Base-by-base conservation (phyloP, 53 echinoderm and acorn worm genomes). In the Crossaster papposus region DNA sequence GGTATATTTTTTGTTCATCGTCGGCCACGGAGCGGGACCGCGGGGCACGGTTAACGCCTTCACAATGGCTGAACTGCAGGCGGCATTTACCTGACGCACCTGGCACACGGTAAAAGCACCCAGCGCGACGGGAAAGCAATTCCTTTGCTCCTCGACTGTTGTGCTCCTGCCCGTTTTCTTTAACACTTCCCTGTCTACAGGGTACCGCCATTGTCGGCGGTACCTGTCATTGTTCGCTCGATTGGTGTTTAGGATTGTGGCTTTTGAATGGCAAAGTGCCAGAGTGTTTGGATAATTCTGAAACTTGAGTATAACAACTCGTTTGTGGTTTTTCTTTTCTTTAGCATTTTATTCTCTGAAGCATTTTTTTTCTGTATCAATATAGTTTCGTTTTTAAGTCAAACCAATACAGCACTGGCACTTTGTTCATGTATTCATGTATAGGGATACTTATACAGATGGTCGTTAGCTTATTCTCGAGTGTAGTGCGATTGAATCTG, bases 291-390 rank as follows among this genome's bases (percentile, higher is more conserved):
- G 53, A 58, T 87, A 87, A 87, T 87, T 76, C 15, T 20, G 77
- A 87, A 87, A 87, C 54, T 75, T 58, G 87, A 87, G 64, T 76
- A 31, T 35, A 80, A 87, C 87, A 87, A 87, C 76, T 62, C n/a
- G 63, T 50, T 51, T 30, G 52, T 51, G 73, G n/a, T 78, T 78
- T 50, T 84, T 36, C 30, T 75, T 62, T 33, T 58, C 58, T 54
- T 32, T 75, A 15, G 63, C 24, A 28, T 63, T 63, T 76, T 75
- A 87, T 77, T 34, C 77, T 75, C 77, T 23, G 55, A n/a, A n/a
- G n/a, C n/a, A n/a, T n/a, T 75, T 87, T 87, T 62, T 50, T 85
- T 71, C 72, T 33, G 76, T 74, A 10, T 2, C 30, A 85, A 35
- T 87, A 36, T 77, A 58, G 32, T 75, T 87, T 75, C 76, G 62